Conservation (phyloP, 2,113 vertebrate genomes). For the Alectura lathami region DNA sequence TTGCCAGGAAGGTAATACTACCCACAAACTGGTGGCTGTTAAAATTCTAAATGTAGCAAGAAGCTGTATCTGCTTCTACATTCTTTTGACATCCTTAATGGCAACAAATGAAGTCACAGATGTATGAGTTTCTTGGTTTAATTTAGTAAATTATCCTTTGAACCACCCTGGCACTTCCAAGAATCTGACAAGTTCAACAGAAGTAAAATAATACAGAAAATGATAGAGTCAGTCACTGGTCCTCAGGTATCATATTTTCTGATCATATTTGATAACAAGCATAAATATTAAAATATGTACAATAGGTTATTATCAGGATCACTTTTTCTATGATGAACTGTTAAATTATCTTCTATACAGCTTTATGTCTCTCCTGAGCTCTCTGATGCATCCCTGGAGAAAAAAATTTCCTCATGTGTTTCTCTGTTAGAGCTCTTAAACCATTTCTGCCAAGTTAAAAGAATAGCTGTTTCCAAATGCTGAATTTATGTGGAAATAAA, state of each 20-base stretch:
- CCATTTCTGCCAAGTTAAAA: not conserved
- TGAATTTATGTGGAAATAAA: not conserved
- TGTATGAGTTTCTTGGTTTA: not conserved
- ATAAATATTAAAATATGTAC: not conserved
- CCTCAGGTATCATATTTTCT: not conserved
- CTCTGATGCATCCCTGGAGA: not conserved
- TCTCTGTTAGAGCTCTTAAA: not conserved
- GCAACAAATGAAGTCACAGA: not conserved
- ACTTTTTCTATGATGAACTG: not conserved
- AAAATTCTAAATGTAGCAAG: not conserved
- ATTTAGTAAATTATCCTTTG: not conserved
- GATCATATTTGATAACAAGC: not conserved
- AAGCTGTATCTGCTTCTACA: not conserved
- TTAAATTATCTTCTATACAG: not conserved
- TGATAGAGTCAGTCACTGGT: not conserved
- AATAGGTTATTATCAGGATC: not conserved
- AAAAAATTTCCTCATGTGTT: not conserved
- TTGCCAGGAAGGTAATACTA: not conserved
- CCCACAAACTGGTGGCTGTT: not conserved
- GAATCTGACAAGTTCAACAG: not conserved
- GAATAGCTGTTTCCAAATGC: not conserved
- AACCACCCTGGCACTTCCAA: not conserved
- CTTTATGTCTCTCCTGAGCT: not conserved
- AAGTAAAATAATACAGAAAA: not conserved
- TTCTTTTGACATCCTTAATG: not conserved